Base-by-base conservation (phyloP, 2,888 invertebrate genomes). In the Cheiracanthium punctorium region DNA sequence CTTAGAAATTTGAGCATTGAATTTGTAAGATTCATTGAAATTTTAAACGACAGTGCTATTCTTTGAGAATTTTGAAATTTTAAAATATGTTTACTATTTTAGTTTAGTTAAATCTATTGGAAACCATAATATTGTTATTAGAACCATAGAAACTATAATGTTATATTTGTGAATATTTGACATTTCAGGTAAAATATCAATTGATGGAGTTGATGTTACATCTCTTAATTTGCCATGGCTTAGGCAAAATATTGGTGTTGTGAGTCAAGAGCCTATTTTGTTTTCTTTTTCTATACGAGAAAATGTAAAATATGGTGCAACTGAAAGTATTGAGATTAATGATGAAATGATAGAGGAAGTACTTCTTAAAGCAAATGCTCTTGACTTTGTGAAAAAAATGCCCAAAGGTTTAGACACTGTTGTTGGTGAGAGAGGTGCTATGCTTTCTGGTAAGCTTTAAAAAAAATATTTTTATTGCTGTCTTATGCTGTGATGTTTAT, bases 261-360 rank as follows among this genome's bases (percentile, higher is more conserved):
- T 98, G 67, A 95, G 96, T 91, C 97, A 97, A 94, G 98, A 99
- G 91, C 98, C 99, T 0, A 94, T 96, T 17, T 93, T 99, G 58
- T 99, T 99, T 91, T 96, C 97, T 29, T 95, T 96, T 73, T 95
- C 96, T 0, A 96, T 99, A 89, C 94, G 94, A 89, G 97, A 98
- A 0, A 98, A 98, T 92, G 96, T 98, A 89, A 92, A 96, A 8
- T 99, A 99, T 91, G 98, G 98, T 1, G 93, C 80, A 88, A 89
- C 8, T 0, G 91, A 91, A 0, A 90, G 91, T 30, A 90, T 93
- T 2, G 90, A 93, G 10, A 93, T 93, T 0, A 94, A 95, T 75
- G 93, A 93, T 14, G 91, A 93, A 75, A 91, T 94, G 90, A 89
- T 94, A 30, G 69, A 81, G 28, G 91, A 93, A 32, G 96, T 96